Conservation (phyloP, 2,888 invertebrate genomes). For the Eledona agricola region DNA sequence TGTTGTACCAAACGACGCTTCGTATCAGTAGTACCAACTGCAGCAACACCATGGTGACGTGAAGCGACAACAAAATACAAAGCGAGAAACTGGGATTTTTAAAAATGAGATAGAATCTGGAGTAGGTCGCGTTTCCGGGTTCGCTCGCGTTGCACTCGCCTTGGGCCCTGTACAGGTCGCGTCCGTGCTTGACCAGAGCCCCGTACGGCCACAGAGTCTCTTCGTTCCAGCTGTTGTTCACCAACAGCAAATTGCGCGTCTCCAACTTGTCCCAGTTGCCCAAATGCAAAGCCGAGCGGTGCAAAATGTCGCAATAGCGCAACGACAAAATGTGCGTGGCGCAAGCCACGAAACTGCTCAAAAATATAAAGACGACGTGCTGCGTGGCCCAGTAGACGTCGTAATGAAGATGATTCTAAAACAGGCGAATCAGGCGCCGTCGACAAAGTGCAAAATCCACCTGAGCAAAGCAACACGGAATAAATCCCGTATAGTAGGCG, state of each 20-base stretch:
- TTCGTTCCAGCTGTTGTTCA: slow-evolving; percentile 65
- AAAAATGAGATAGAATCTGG: slow-evolving; percentile 86
- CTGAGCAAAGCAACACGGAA: slow-evolving; percentile 90
- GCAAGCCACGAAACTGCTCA: slow-evolving; percentile 84
- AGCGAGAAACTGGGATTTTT: slow-evolving; percentile 83
- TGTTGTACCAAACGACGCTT: slow-evolving; percentile 90
- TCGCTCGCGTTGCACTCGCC: slow-evolving; percentile 86
- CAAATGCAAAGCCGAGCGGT: slow-evolving; percentile 88
- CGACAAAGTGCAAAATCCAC: slow-evolving; percentile 61
- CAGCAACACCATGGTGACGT: slow-evolving; percentile 74
- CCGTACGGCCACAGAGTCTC: slow-evolving; percentile 78
- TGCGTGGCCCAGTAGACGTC: slow-evolving; percentile 85
- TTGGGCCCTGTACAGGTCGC: slow-evolving; percentile 78
- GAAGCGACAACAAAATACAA: slow-evolving; percentile 76
- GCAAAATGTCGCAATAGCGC: slow-evolving; percentile 86
- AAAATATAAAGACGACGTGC: slow-evolving; percentile 84
- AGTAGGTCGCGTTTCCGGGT: slow-evolving; percentile 83
- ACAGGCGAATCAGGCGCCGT: slow-evolving; percentile 7
- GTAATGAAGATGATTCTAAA: slow-evolving; percentile 73
- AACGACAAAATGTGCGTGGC: slow-evolving; percentile 72
- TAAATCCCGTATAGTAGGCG: slow-evolving; percentile 88
- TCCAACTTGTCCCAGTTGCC: slow-evolving; percentile 74
- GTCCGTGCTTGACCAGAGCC: slow-evolving; percentile 76
- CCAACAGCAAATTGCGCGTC: slow-evolving; percentile 60
- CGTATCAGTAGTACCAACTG: slow-evolving; percentile 83